A percentile compares a stretch with the other conserved stretches of the same genome.
phyloP scores from a whole-genome alignment of 2,797 vertebrate species.

The Oophaga sylvatica region DNA sequence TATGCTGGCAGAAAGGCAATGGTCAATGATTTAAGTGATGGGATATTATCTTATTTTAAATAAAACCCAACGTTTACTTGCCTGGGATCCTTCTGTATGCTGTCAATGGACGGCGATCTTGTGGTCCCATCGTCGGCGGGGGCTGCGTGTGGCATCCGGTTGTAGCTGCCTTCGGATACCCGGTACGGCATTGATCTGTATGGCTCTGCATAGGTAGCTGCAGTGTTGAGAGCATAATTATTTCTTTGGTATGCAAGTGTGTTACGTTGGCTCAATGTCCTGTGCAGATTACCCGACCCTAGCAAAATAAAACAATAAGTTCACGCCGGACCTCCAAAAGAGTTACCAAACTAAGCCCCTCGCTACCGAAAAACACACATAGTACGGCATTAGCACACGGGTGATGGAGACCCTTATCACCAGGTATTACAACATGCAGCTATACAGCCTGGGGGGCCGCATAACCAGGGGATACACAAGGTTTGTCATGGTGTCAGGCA shows the following conservation, averaged over 20 bases:
- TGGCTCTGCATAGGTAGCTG: constrained; percentile 85
- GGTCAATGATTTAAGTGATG: too few species aligned
- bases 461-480: neutral
- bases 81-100: constrained; percentile 98
- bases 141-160: constrained; percentile 73
- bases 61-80: constrained; percentile 68
- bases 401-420: neutral
- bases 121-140: constrained; percentile 85
- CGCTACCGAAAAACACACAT: neutral
- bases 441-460: neutral
- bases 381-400: constrained; percentile 23
- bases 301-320: constrained; percentile 65
- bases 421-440: neutral
- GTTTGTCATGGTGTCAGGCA: neutral
- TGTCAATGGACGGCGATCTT: constrained; percentile 94
- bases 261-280: constrained; percentile 91
- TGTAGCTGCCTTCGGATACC: constrained; percentile 81
- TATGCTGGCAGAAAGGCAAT: too few species aligned
- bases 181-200: constrained; percentile 84
- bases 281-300: constrained; percentile 92
- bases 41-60: neutral
- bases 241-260: constrained; percentile 96
- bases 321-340: constrained; percentile 2
- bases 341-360: neutral
- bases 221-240: constrained; percentile 83